Conservation (phyloP, 2,888 invertebrate genomes). For the Aleiodes alternator region DNA sequence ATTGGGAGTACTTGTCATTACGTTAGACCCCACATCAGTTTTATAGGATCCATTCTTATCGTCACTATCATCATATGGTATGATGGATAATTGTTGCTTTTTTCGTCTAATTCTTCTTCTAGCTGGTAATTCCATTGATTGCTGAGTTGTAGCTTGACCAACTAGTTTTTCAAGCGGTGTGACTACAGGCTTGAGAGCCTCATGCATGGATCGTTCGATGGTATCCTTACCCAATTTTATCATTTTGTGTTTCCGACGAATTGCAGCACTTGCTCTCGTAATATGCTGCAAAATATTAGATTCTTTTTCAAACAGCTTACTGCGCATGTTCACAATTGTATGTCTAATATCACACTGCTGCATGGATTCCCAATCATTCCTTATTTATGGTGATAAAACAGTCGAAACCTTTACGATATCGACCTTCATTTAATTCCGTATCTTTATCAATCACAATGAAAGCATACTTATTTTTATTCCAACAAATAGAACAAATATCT, state of each 20-base stretch:
- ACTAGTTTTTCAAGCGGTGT: slow-evolving; percentile 43
- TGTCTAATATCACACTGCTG: slow-evolving; percentile 16
- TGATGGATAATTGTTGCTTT: too few relatives aligned
- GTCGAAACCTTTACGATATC: slow-evolving; percentile 55
- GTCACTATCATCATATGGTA: background rate
- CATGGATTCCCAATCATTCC: slow-evolving; percentile 31
- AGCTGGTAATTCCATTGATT: too few relatives aligned
- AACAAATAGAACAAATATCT: slow-evolving; percentile 54
- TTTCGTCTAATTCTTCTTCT: background rate
- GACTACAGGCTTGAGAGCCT: slow-evolving; percentile 46
- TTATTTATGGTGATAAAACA: slow-evolving; percentile 45
- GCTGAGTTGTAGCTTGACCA: slow-evolving; percentile 45
- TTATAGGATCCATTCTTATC: too few relatives aligned
- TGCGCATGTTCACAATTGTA: slow-evolving; percentile 43
- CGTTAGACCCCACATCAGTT: too few relatives aligned
- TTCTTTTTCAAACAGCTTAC: background rate
- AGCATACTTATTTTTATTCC: slow-evolving; percentile 55
- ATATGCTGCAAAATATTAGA: slow-evolving; percentile 37
- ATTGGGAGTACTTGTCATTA: too few relatives aligned
- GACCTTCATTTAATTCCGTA: slow-evolving; percentile 51
- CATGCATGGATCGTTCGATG: slow-evolving; percentile 35
- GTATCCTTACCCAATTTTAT: slow-evolving; percentile 45
- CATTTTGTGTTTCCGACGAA: slow-evolving; percentile 49
- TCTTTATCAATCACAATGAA: slow-evolving; percentile 59
- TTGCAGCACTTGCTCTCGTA: slow-evolving; percentile 51